phyloP scores from a whole-genome alignment of 2,113 vertebrate genomes.

The Muscicapa adusta region DNA sequence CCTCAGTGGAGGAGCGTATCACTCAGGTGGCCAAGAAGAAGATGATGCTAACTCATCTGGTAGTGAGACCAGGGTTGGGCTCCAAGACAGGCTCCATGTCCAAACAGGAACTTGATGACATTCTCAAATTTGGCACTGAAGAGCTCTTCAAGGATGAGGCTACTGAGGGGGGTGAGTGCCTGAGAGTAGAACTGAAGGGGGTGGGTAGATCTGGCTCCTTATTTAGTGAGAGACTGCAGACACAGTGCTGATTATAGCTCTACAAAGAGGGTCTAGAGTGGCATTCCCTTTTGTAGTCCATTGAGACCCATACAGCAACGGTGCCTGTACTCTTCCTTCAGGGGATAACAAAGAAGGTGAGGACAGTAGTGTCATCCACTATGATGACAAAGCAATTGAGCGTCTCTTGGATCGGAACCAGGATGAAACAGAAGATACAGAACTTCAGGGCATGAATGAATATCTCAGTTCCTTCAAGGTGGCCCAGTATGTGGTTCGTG shows the following conservation, averaged over 20 bases:
- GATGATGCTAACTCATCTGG: constrained; percentile 98
- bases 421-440: constrained; percentile 93
- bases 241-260: neutral
- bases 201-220: neutral
- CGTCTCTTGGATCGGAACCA: constrained; percentile 91
- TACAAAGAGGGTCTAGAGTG: neutral
- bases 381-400: constrained; percentile 94
- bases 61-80: constrained; percentile 93
- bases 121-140: constrained; percentile 98
- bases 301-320: neutral
- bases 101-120: constrained; percentile 97
- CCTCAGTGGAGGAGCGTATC: constrained; percentile 96
- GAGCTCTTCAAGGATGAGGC: constrained; percentile 94
- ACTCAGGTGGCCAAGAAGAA: constrained; percentile 99
- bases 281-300: neutral
- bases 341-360: constrained; percentile 95
- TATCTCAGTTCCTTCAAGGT: constrained; percentile 99
- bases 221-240: neutral
- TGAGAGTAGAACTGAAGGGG: neutral
- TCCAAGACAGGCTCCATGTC: constrained; percentile 98
- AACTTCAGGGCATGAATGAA: constrained; percentile 98
- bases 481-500: constrained; percentile 96
- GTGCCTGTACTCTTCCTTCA: neutral
- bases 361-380: constrained; percentile 96
- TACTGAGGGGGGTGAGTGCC: constrained; percentile 80